phyloP scores from a whole-genome alignment of 2,888 invertebrate genomes.

The Anoplius nigerrimus region DNA sequence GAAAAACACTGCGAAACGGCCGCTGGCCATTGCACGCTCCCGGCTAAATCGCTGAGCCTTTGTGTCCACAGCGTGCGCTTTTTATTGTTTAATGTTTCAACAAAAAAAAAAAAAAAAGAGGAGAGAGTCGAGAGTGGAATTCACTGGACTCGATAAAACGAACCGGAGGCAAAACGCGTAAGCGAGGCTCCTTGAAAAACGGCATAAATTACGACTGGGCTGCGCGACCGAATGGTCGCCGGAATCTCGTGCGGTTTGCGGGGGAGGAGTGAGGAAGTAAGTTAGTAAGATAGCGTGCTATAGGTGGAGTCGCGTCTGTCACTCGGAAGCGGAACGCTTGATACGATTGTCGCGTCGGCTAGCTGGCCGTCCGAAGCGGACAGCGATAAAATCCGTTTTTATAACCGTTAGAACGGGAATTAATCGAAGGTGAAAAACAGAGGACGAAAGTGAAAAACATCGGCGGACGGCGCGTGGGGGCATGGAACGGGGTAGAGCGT shows the following conservation, averaged over 20 bases:
- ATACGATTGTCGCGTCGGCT: too few species aligned
- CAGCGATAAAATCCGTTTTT: conserved; percentile 6
- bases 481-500: neutral
- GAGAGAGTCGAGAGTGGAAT: neutral
- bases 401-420: too few species aligned
- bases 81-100: conserved; percentile 33
- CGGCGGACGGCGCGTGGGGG: conserved; percentile 6
- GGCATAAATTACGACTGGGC: too few species aligned
- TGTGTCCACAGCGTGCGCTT: conserved; percentile 24
- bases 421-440: neutral
- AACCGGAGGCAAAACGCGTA: too few species aligned
- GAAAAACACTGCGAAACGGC: conserved; percentile 36
- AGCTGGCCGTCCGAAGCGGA: neutral
- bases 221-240: too few species aligned
- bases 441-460: neutral
- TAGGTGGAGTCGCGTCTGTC: too few species aligned
- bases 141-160: conserved; percentile 7
- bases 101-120: conserved; percentile 6
- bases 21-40: conserved; percentile 30
- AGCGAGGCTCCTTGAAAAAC: too few species aligned
- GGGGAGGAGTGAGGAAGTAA: too few species aligned
- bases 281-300: too few species aligned
- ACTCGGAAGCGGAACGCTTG: too few species aligned
- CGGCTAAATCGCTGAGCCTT: conserved; percentile 34
- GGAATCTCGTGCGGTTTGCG: too few species aligned